Conservation (phyloP, 2,888 invertebrate genomes). For the Chirona hameri region DNA sequence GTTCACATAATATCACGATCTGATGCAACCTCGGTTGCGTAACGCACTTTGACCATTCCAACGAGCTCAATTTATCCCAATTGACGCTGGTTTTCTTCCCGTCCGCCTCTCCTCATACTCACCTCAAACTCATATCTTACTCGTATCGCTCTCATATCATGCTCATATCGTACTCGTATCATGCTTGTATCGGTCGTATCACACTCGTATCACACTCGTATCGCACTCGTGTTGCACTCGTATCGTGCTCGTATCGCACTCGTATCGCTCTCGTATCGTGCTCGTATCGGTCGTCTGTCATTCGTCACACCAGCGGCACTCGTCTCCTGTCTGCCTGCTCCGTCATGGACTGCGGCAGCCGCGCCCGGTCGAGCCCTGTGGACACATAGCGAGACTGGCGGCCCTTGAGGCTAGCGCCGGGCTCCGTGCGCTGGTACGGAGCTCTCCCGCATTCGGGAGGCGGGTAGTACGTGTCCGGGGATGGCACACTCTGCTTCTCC, state of each 20-base stretch:
- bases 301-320: not conserved
- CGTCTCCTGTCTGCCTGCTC: not conserved
- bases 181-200: too few relatives aligned
- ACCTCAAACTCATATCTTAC: too few relatives aligned
- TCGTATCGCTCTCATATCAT: too few relatives aligned
- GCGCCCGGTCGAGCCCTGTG: not conserved
- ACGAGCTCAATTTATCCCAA: too few relatives aligned
- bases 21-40: too few relatives aligned
- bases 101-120: too few relatives aligned
- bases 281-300: not conserved
- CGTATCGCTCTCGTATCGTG: too few relatives aligned
- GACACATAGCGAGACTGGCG: not conserved
- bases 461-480: not conserved
- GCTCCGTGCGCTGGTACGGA: not conserved
- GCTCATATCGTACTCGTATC: too few relatives aligned
- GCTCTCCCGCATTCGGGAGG: not conserved
- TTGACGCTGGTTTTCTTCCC: too few relatives aligned
- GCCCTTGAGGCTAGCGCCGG: not conserved
- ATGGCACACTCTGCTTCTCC: slow-evolving; percentile 24
- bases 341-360: not conserved
- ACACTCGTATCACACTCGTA: too few relatives aligned
- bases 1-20: too few relatives aligned
- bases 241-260: not conserved
- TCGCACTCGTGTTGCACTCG: not conserved
- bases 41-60: too few relatives aligned